phyloP scores from a whole-genome alignment of 2,113 vertebrate species.

The Accipiter virgatus region DNA sequence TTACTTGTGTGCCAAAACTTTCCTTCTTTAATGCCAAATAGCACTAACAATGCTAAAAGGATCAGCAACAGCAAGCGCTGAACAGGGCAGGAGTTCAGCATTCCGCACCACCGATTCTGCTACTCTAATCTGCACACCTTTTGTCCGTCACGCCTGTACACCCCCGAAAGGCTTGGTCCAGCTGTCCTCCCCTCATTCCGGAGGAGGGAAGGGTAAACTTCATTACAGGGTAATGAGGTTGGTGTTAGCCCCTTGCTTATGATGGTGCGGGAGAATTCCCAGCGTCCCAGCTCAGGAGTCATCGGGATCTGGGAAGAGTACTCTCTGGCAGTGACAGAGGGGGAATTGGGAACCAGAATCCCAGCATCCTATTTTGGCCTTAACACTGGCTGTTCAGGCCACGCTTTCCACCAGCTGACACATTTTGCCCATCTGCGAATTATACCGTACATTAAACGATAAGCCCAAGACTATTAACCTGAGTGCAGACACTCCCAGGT shows the following conservation, averaged over 20 bases:
- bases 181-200: neutral
- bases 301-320: too few species aligned
- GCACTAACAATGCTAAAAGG: neutral
- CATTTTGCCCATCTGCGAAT: neutral
- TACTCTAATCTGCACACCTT: rapidly evolving
- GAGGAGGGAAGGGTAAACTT: neutral
- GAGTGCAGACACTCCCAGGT: neutral
- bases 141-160: rapidly evolving
- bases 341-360: neutral
- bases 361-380: neutral
- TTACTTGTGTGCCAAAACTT: neutral
- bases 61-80: neutral
- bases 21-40: neutral
- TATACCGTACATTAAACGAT: rapidly evolving
- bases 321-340: too few species aligned
- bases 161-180: too few species aligned
- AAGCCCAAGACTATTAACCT: too few species aligned
- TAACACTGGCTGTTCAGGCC: neutral
- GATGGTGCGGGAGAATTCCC: neutral
- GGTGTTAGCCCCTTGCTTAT: neutral
- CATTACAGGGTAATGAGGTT: neutral
- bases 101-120: neutral
- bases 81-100: too few species aligned
- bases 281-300: neutral
- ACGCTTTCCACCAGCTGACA: neutral